Evolutionary conservation across 1,140 invertebrate genomes (phyloP), one percentile per base, ranked within the genome.

Genomic region (Brachionus asplanchnoidis): DNA sequence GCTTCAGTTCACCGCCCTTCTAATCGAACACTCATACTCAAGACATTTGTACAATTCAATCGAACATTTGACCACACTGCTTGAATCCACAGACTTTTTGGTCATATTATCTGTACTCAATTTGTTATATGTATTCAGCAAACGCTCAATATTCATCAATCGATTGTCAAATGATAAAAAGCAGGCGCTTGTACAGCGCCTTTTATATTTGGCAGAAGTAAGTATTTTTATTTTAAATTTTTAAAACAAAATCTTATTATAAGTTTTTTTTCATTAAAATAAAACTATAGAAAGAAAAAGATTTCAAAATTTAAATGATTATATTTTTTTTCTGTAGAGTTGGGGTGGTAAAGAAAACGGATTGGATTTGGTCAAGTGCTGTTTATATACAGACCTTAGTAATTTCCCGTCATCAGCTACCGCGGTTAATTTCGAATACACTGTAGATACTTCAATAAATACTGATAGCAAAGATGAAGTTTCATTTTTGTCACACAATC

Each of bases 321-420:
- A 44, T 82, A 73, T 8, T 73, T 73, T 42, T 44, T 42, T 73
- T 40, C 9, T 42, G 7, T 17, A 90, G 89, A 90, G 89, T 89
- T 95, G 94, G 94, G 94, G 94, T 86, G 94, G 94, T n/a, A 94
- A 94, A 89, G 94, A 95, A 89, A 95, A 95, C 91, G 94, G 94
- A 82, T 95, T 95, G 91, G 94, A 94, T 84, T 89, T 95, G 70
- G 94, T 94, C 46, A 93, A 94, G 86, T 95, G 94, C 87, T 95
- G 94, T 88, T 46, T 82, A 65, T 46, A 82, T 40, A 82, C 79
- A 65, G 79, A 82, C 17, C 40, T 82, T 8, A 44, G 17, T 9
- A 60, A 82, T 46, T 82, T 82, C 66, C 79, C 79, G n/a, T 20
- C 79, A 60, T 82, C 79, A 28, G 79, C 79, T 11, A 82, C 53